These are phyloP conservation scores for Polyergus mexicanus DNA, from an alignment of 1,140 invertebrate genomes.

Conservation along the genomic window DNA sequence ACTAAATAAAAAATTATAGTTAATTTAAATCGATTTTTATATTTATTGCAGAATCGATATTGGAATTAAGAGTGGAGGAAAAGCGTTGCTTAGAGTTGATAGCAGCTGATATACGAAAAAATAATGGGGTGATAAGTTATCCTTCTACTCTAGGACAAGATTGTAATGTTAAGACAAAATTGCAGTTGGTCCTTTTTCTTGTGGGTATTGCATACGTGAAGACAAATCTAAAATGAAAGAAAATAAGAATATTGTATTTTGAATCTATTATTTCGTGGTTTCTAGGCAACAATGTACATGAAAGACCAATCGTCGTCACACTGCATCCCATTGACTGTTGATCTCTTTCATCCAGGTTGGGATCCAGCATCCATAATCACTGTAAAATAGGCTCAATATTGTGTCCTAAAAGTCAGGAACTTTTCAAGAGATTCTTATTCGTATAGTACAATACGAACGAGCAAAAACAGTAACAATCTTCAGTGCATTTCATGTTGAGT, in stretches of 20 bases:
- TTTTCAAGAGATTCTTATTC: slow-evolving; percentile 55
- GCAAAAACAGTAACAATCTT: slow-evolving; percentile 38
- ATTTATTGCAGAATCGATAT: slow-evolving; percentile 77
- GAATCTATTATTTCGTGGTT: slow-evolving; percentile 73
- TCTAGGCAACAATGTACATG: slow-evolving; percentile 92
- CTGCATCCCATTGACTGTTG: slow-evolving; percentile 92
- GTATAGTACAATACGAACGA: slow-evolving; percentile 37
- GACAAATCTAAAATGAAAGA: slow-evolving; percentile 11
- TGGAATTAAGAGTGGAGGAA: slow-evolving; percentile 83
- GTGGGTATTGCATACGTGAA: slow-evolving; percentile 81
- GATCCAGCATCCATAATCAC: slow-evolving; percentile 75
- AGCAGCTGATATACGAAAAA: slow-evolving; percentile 87
- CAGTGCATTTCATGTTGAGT: slow-evolving; percentile 60
- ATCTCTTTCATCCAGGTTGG: slow-evolving; percentile 89
- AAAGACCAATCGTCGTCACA: slow-evolving; percentile 95
- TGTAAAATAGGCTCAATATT: slow-evolving; percentile 49
- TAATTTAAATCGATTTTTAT: slow-evolving; percentile 38
- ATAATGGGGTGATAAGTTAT: slow-evolving; percentile 85
- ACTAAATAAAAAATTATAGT: slow-evolving; percentile 48
- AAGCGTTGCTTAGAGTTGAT: slow-evolving; percentile 87
- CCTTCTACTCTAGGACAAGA: slow-evolving; percentile 89
- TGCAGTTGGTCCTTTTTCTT: slow-evolving; percentile 88
- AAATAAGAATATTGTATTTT: slow-evolving; percentile 10
- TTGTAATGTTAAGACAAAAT: slow-evolving; percentile 86
- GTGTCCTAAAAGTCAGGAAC: slow-evolving; percentile 40